Conservation (phyloP, 2,797 vertebrate genomes). For the Euphonia xanthogaster region DNA sequence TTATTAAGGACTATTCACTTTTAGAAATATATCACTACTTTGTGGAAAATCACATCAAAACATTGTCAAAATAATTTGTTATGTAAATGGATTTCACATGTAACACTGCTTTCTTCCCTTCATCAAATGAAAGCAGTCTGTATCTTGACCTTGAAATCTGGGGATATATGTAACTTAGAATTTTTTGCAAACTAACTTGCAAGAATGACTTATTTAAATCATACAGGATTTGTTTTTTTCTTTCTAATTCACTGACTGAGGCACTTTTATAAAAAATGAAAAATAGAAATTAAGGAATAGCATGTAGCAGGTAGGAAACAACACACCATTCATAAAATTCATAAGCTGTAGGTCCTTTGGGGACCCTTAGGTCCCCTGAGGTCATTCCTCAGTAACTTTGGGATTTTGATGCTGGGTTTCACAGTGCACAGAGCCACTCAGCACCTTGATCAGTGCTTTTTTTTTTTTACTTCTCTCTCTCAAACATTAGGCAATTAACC, state of each 20-base stretch:
- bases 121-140: background rate
- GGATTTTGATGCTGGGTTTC: background rate
- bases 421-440: fast-evolving
- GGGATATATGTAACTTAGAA: background rate
- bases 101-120: background rate
- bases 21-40: background rate
- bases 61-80: background rate
- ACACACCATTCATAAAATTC: background rate
- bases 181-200: background rate
- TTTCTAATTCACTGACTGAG: background rate
- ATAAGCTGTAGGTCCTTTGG: background rate
- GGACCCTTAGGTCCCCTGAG: background rate
- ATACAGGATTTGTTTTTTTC: background rate
- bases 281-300: background rate
- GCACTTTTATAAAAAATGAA: background rate
- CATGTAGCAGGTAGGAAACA: background rate
- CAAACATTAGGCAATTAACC: background rate
- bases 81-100: background rate
- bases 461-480: background rate
- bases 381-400: background rate
- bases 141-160: background rate
- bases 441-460: background rate
- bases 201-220: background rate
- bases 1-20: background rate
- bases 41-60: background rate